A percentile compares a stretch with the other conserved stretches of the same genome.
phyloP scores from a whole-genome alignment of 2,113 vertebrate species.

The Thymallus thymallus region DNA sequence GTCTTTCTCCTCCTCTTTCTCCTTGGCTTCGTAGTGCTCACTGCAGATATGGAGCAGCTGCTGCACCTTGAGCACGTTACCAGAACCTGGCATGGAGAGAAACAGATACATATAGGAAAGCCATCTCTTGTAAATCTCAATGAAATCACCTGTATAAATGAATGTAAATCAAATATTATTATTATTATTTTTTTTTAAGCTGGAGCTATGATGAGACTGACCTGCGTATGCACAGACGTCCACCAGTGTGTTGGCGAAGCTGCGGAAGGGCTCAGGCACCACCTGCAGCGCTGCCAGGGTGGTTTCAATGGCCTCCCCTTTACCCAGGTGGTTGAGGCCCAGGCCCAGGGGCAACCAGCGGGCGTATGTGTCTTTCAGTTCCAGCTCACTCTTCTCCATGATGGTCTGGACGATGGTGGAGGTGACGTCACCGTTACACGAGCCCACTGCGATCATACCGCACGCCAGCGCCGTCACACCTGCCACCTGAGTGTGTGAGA shows the following conservation, averaged over 20 bases:
- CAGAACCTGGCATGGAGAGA: constrained; percentile 78
- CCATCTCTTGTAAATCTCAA: no score
- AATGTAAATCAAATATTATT: background rate
- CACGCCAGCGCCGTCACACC: constrained; percentile 94
- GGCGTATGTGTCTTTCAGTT: constrained; percentile 95
- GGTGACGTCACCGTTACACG: constrained; percentile 98
- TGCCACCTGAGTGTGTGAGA: constrained; percentile 77
- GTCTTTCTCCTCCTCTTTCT: constrained; percentile 95
- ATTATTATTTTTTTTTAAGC: no score
- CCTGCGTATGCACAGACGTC: constrained; percentile 97
- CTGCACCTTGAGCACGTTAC: constrained; percentile 97
- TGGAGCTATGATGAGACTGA: constrained; percentile 55
- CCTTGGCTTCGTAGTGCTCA: constrained; percentile 95
- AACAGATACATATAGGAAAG: no score
- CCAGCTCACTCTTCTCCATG: constrained; percentile 96
- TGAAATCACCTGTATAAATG: background rate
- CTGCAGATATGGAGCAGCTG: constrained; percentile 98
- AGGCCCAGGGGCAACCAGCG: constrained; percentile 94
- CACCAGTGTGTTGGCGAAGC: constrained; percentile 94
- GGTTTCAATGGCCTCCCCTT: constrained; percentile 95
- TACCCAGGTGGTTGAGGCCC: constrained; percentile 95
- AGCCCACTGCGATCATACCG: constrained; percentile 97
- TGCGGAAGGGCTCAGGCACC: constrained; percentile 93
- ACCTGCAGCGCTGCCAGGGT: constrained; percentile 94
- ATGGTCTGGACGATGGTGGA: constrained; percentile 97